phyloP scores from a whole-genome alignment of 2,888 invertebrate genomes.

The Synanthedon myopaeformis region DNA sequence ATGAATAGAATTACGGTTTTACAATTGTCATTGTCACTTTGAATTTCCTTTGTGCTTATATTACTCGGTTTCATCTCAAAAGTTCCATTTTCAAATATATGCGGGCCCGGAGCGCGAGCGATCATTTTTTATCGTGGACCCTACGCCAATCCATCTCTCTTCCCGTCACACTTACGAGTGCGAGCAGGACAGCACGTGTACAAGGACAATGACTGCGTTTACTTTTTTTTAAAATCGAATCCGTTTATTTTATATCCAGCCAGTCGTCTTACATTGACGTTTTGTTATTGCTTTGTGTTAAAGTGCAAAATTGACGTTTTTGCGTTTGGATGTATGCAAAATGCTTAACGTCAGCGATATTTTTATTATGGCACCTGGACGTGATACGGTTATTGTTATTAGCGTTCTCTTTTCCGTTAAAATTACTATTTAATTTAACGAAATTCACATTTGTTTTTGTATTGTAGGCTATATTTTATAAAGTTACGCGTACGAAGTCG shows the following conservation, averaged over 20 bases:
- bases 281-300: neutral
- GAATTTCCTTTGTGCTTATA: neutral
- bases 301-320: neutral
- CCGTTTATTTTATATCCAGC: neutral
- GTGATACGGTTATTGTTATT: neutral
- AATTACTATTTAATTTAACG: too few relatives aligned
- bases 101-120: conserved; percentile 2
- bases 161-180: conserved; percentile 7
- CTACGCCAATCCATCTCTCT: conserved; percentile 4
- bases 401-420: neutral
- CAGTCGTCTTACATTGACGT: neutral
- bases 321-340: neutral
- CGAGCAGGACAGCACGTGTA: conserved; percentile 9
- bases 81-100: neutral
- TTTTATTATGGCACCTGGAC: neutral
- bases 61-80: neutral
- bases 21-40: neutral
- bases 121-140: conserved; percentile 14
- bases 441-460: too few relatives aligned
- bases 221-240: conserved; percentile 1
- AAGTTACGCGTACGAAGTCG: too few relatives aligned
- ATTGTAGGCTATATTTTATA: too few relatives aligned
- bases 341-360: neutral
- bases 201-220: conserved; percentile 15
- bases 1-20: too few relatives aligned